Base-by-base conservation (phyloP, 2,888 invertebrate genomes). In the Myopa tessellatipennis region DNA sequence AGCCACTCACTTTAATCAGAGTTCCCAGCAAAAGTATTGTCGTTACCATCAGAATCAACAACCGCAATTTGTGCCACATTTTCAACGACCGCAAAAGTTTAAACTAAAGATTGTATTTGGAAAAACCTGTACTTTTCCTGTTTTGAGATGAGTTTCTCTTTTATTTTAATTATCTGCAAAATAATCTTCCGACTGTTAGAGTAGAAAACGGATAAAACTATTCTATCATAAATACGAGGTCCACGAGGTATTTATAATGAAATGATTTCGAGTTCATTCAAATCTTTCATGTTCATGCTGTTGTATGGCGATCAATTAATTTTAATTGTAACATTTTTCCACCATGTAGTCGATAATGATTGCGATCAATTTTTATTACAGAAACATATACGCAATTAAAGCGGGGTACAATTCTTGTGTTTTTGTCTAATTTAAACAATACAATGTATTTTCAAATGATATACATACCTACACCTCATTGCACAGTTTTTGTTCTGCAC, bases 241-340 rank as follows among this genome's bases (percentile, higher is more conserved):
- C 10, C 5, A 5, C 61, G 26, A 61, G 10, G 26, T 52, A 69
- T 69, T 69, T 69, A 69, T 69, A 69, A 12, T 45, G 40, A 40
- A 69, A 26, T n/a, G 40, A 69, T 69, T 69, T 69, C 50, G 16
- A n/a, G n/a, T 50, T 69, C 45, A 16, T 69, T 69, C 6, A 26
- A 40, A 69, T 12, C 18, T 50, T 50, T 26, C 52, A 12, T 12
- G 26, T 68, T 40, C 26, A 7, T 6, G n/a, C 10, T 26, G 26
- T 26, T 26, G 26, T 26, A 26, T 36, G 26, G n/a, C n/a, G 40
- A 55, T 36, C 34, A 55, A 36, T 70, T 70, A 55, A 70, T 26
- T 58, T 52, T 38, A 52, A 55, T 12, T 65, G 50, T 7, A 52
- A 34, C 68, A 68, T 18, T 68, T 70, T 70, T 55, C 50, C 8